Base-by-base conservation (phyloP, 64 coral and sea anemone genomes). In the Actinia equina region DNA sequence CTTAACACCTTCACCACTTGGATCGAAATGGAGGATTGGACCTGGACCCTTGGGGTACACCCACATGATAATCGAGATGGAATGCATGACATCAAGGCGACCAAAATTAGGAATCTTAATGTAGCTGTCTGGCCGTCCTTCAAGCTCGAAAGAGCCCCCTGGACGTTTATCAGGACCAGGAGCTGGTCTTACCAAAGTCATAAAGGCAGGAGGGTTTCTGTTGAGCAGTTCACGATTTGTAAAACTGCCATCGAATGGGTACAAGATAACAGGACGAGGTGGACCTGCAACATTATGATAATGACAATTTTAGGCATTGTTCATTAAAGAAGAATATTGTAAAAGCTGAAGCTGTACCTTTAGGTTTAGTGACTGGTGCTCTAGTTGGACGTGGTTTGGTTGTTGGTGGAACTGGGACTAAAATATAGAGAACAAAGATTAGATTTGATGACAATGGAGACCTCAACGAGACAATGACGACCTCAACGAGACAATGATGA, bases 31-130 rank as follows among this genome's bases (percentile, higher is more conserved):
- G 64, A 92, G 46, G 23, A 92, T 83, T 16, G 90, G 90, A 56
- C 90, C 90, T 23, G 86, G 86, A 45, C 27, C 86, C 19, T 92
- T 92, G 18, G 90, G 90, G 11, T 87, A 87, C 44, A 30, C 77
- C 90, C 90, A 92, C n/a, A 92, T 83, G 43, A 77, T 79, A 42
- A 92, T 82, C 25, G 90, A 87, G 43, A 92, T 92, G 10, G 90
- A 62, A 20, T 83, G 80, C 51, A 58, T 86, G n/a, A 86, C 67
- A 46, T 92, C 90, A 83, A 91, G 74, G 26, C 89, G 71, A 78
- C 89, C 90, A 20, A 44, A 62, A 37, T 87, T 86, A 46, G 77
- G 76, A 26, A 92, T 92, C 84, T 83, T 92, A 44, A 92, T 87
- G 60, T 55, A 92, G 60, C 90, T 92, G 77, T 92, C 43, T 30